A percentile compares a stretch with the other conserved stretches of the same genome.
Conservation (phyloP, 1,140 invertebrate species). For the Trigoniulus corallinus region DNA sequence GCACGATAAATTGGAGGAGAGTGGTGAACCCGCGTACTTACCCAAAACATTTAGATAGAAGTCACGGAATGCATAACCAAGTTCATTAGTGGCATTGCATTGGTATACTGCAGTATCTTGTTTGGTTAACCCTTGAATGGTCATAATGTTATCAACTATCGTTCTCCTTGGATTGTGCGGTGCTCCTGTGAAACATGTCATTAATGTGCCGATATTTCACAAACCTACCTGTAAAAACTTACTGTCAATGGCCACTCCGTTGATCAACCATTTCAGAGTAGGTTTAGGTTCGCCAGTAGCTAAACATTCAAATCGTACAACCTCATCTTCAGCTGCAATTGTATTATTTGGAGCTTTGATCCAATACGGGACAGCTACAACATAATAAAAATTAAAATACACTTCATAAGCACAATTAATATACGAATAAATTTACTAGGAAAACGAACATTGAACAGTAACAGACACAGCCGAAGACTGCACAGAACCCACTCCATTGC, state of each 20-base stretch:
- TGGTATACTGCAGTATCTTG: slow-evolving; percentile 93
- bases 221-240: not conserved
- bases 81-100: slow-evolving; percentile 95
- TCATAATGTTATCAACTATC: slow-evolving; percentile 39
- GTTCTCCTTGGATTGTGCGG: slow-evolving; percentile 44
- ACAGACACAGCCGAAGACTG: slow-evolving; percentile 69
- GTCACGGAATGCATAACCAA: slow-evolving; percentile 96
- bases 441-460: slow-evolving; percentile 43
- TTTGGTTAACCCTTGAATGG: slow-evolving; percentile 64
- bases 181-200: slow-evolving; percentile 31
- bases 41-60: slow-evolving; percentile 91
- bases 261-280: slow-evolving; percentile 89
- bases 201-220: not conserved
- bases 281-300: slow-evolving; percentile 78
- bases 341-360: slow-evolving; percentile 73
- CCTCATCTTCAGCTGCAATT: slow-evolving; percentile 80
- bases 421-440: not conserved
- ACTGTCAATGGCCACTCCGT: slow-evolving; percentile 66
- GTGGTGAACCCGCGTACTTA: slow-evolving; percentile 30
- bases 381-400: not conserved
- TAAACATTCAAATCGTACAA: slow-evolving; percentile 65
- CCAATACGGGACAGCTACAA: slow-evolving; percentile 58
- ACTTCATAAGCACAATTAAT: not conserved
- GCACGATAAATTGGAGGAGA: too few species aligned
- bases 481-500: slow-evolving; percentile 69